Evolutionary conservation across 2,888 invertebrate genomes (phyloP), one percentile per base, ranked within the genome.

Genomic region (Oscheius sp.): DNA sequence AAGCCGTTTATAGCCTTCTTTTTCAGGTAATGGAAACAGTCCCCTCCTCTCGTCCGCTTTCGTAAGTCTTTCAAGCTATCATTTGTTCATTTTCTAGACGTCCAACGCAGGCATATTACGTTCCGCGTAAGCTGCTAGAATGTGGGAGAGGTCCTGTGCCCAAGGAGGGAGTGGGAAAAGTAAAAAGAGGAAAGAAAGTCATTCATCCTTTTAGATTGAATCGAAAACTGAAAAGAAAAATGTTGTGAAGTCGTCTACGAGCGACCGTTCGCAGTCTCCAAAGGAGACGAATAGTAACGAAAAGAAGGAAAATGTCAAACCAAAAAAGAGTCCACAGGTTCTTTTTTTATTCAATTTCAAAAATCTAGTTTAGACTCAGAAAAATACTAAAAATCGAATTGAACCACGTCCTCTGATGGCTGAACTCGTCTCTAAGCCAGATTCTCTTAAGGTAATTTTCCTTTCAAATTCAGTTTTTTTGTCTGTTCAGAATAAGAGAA

Each of bases 41-140:
- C 39, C 69, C 42, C 39, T 17, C 42, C 29, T 50, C 71, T 72
- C 74, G 76, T 69, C 72, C 74, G 58, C 76, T 71, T 72, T 70
- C 73, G 71, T 68, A 67, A 72, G 72, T 67, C 66, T 55, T 53
- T 17, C 23, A n/a, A 12, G 31, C 17, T 15, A 10, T 4, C 8
- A 6, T 34, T 10, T 33, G 3, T 8, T 3, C 15, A 8, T 23
- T 20, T 33, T 68, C 61, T 27, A 68, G 68, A n/a, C 58, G 79
- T 48, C 79, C 79, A 0, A 79, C 79, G 25, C 79, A 79, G 71
- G 75, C 75, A 5, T 79, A 79, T 64, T 79, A 77, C 65, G 73
- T 77, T 45, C 79, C 79, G 23, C 71, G 75, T 4, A 70, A 72
- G 53, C 65, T 75, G 61, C 72, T 73, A 39, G 76, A 75, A 73